These are phyloP conservation scores for Phrynocephalus vlangalii DNA, from an alignment of 2,797 vertebrate species.

Conservation along the genomic window DNA sequence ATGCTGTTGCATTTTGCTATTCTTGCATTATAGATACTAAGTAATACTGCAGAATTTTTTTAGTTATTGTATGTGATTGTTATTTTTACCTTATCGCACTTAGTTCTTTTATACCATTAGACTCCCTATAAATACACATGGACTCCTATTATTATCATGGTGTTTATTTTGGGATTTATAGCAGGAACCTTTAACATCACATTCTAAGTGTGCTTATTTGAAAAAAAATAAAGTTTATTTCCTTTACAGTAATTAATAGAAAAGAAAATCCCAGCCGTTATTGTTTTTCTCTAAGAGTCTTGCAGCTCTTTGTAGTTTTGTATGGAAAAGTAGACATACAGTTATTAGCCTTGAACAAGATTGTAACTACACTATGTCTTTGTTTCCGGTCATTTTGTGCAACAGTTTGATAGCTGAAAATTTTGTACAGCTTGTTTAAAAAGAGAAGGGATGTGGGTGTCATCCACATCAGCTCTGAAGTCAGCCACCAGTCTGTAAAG, in stretches of 20 bases:
- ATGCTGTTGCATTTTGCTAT: conserved; percentile 46
- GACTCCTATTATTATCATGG: conserved; percentile 61
- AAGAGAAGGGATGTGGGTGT: conserved; percentile 12
- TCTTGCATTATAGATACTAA: conserved; percentile 52
- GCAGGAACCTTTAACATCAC: conserved; percentile 61
- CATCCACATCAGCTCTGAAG: not conserved
- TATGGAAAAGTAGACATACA: conserved; percentile 2
- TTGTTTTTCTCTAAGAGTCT: conserved; percentile 45
- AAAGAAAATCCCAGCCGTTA: conserved; percentile 23
- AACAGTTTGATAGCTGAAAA: conserved; percentile 56
- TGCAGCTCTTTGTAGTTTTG: conserved; percentile 55
- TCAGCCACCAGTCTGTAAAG: not conserved
- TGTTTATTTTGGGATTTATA: conserved; percentile 66
- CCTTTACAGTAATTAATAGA: conserved; percentile 45
- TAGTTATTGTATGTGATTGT: not conserved
- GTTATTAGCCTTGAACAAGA: conserved; percentile 43
- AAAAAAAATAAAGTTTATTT: conserved; percentile 50
- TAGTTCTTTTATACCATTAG: conserved; percentile 58
- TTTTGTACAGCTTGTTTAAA: conserved; percentile 29
- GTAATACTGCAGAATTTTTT: conserved; percentile 65
- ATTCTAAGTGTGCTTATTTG: conserved; percentile 59
- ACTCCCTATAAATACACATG: conserved; percentile 64
- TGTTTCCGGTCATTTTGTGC: conserved; percentile 35
- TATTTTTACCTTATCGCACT: conserved; percentile 18
- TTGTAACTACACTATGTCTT: conserved; percentile 46